phyloP scores from a whole-genome alignment of 1,140 invertebrate genomes.

The Gonioctena quinquepunctata region DNA sequence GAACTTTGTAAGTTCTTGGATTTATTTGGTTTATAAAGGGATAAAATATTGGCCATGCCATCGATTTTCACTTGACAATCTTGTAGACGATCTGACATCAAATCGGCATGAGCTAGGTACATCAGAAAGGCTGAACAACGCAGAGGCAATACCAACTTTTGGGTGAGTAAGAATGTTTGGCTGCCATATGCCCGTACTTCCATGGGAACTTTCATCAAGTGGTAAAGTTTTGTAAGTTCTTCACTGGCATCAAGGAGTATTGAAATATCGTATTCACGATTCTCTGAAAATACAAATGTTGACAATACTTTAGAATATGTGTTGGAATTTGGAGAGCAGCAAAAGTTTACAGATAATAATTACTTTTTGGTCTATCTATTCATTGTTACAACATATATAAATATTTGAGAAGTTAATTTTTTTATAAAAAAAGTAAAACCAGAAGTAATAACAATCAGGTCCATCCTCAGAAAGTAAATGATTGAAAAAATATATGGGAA shows the following conservation, averaged over 20 bases:
- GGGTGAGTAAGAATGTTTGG: constrained; percentile 7
- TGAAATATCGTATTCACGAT: constrained; percentile 1
- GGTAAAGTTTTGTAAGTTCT: constrained; percentile 12
- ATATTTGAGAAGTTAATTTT: too few relatives aligned
- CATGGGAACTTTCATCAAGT: constrained; percentile 9
- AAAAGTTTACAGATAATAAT: too few relatives aligned
- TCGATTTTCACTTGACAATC: constrained; percentile 23
- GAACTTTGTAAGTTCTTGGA: not conserved
- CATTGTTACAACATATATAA: too few relatives aligned
- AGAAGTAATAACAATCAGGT: too few relatives aligned
- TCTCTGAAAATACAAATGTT: too few relatives aligned
- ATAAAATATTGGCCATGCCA: constrained; percentile 18
- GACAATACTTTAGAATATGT: too few relatives aligned
- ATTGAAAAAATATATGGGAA: too few relatives aligned
- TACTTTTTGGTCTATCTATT: too few relatives aligned
- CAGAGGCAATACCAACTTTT: constrained; percentile 20
- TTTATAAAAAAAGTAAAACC: too few relatives aligned
- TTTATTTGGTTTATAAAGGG: not conserved
- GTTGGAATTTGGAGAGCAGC: too few relatives aligned
- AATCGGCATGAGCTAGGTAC: constrained; percentile 19
- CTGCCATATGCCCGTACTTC: constrained; percentile 19
- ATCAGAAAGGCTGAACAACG: not conserved
- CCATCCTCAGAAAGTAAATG: too few relatives aligned
- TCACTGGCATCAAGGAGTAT: constrained; percentile 13
- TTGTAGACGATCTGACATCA: not conserved